phyloP scores from a whole-genome alignment of 2,797 vertebrate species.

The Ptychobarbus kaznakovi region DNA sequence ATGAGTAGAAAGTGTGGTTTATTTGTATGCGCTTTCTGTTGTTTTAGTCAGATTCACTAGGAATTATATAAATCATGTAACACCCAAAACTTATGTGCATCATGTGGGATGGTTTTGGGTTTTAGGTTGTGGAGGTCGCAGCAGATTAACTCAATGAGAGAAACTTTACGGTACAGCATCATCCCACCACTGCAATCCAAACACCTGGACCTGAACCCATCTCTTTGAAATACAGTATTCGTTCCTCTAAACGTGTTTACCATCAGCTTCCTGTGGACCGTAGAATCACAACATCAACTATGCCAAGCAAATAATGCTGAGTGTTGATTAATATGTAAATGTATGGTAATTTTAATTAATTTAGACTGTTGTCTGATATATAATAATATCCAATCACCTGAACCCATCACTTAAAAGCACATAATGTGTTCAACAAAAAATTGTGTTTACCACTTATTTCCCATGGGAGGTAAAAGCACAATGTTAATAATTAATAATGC shows the following conservation, averaged over 20 bases:
- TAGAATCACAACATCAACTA: background rate
- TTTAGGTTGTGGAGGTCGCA: background rate
- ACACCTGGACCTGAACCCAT: background rate
- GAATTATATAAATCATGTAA: background rate
- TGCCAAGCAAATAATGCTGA: background rate
- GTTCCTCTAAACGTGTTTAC: background rate
- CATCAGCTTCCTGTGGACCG: background rate
- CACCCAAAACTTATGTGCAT: background rate
- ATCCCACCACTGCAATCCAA: background rate
- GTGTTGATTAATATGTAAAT: background rate
- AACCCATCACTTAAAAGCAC: background rate
- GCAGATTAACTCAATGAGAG: background rate
- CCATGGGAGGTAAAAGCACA: no score
- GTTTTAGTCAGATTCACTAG: background rate
- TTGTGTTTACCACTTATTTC: no score
- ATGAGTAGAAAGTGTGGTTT: background rate
- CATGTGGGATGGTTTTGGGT: background rate
- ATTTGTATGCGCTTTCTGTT: slow-evolving; percentile 13
- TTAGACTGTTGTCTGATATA: no score
- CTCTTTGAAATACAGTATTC: background rate
- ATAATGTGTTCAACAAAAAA: no score
- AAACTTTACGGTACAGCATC: background rate
- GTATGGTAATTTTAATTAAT: no score
- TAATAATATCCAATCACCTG: background rate
- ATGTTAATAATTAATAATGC: no score